A percentile compares a stretch with the other conserved stretches of the same genome.
Evolutionary conservation across 2,888 invertebrate species (phyloP).

Genomic region (Meiosimyza decipiens): DNA sequence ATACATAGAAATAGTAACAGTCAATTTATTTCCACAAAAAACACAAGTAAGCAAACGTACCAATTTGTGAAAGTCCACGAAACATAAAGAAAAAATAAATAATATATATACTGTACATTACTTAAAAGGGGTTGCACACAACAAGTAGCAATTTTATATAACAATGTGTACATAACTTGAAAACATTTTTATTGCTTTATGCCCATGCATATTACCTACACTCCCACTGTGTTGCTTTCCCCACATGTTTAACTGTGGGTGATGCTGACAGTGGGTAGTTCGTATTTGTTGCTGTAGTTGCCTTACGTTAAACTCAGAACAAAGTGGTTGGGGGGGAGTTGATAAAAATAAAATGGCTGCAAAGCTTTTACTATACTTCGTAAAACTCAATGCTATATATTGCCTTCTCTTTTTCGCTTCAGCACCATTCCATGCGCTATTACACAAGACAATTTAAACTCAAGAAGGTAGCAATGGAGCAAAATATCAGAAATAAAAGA

Average conservation of each 20-base stretch:
- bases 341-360: conserved; percentile 60
- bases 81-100: no score
- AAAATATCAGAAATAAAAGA: neutral
- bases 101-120: no score
- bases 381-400: conserved; percentile 55
- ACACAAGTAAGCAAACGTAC: no score
- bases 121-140: no score
- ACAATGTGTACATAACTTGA: no score
- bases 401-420: conserved; percentile 38
- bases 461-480: neutral
- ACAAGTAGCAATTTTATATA: no score
- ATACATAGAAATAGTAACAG: no score
- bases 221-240: neutral
- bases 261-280: conserved; percentile 41
- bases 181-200: no score
- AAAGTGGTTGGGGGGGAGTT: conserved; percentile 2
- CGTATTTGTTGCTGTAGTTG: neutral
- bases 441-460: conserved; percentile 24
- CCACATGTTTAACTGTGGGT: conserved; percentile 59
- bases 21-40: no score
- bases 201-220: neutral
- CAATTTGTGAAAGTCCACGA: no score
- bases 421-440: conserved; percentile 25
- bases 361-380: conserved; percentile 57
- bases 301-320: neutral